Evolutionary conservation across 2,888 invertebrate genomes (phyloP).

Genomic region (Cremastinae sp.): DNA sequence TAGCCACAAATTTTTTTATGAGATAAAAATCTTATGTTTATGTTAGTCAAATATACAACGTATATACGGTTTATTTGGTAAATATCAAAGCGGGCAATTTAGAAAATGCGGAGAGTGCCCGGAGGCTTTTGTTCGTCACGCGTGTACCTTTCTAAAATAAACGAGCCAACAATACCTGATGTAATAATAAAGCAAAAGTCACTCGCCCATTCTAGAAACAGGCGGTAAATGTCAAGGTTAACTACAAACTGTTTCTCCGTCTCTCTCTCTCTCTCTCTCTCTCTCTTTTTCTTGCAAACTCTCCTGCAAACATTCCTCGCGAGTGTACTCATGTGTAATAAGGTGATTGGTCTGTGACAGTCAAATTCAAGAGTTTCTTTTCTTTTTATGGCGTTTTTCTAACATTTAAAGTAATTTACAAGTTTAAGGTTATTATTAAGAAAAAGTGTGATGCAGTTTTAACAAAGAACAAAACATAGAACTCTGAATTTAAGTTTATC

Average conservation of each 20-base stretch:
- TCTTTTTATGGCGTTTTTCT: no score
- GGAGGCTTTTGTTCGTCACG: slow-evolving; percentile 42
- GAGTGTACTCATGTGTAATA: not conserved
- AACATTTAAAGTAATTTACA: no score
- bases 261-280: slow-evolving; percentile 28
- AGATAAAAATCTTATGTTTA: not conserved
- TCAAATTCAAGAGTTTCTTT: no score
- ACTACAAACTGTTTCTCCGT: slow-evolving; percentile 55
- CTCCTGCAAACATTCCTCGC: no score
- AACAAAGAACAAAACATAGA: no score
- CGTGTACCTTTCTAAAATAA: slow-evolving; percentile 73
- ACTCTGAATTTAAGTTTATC: no score
- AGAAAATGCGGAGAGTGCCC: slow-evolving; percentile 29
- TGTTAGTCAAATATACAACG: no score
- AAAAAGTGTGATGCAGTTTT: no score
- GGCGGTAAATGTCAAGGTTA: slow-evolving; percentile 75
- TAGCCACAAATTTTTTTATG: no score
- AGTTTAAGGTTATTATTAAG: no score
- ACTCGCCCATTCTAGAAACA: slow-evolving; percentile 33
- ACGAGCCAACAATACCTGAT: slow-evolving; percentile 54
- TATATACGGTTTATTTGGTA: slow-evolving; percentile 13
- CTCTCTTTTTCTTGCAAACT: no score
- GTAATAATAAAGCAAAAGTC: slow-evolving; percentile 7
- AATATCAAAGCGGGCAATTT: slow-evolving; percentile 18
- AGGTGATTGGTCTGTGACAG: no score